Percentiles rank a stretch among this genome's conserved stretches.
phyloP scores from a whole-genome alignment of 2,888 invertebrate genomes.

The Argyresthia goedartella region DNA sequence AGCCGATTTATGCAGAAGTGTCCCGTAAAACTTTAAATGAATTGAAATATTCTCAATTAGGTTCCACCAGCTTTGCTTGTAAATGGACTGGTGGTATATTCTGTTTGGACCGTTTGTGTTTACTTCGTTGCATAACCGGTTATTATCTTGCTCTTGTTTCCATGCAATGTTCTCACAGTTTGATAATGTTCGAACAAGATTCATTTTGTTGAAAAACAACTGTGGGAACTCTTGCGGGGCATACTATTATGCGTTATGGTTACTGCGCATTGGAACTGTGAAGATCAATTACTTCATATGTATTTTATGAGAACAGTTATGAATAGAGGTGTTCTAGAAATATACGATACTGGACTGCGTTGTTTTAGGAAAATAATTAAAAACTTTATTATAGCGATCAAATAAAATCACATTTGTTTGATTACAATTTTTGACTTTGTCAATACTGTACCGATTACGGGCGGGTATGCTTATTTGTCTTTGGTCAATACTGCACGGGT shows the following conservation, averaged over 20 bases:
- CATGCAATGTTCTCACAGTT: constrained; percentile 37
- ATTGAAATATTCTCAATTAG: constrained; percentile 45
- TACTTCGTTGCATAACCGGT: constrained; percentile 45
- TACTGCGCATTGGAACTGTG: constrained; percentile 1
- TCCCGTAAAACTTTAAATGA: constrained; percentile 25
- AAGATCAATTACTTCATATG: constrained; percentile 1
- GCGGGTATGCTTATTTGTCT: too few species aligned
- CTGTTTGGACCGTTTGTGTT: constrained; percentile 13
- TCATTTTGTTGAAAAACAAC: constrained; percentile 29
- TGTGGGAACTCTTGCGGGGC: constrained; percentile 32
- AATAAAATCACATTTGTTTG: too few species aligned
- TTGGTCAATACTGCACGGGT: too few species aligned
- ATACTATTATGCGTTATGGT: constrained; percentile 4
- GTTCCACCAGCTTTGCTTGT: constrained; percentile 19
- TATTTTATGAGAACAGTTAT: constrained; percentile 2
- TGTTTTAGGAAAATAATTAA: too few species aligned
- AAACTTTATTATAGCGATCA: too few species aligned
- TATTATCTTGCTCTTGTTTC: constrained; percentile 47
- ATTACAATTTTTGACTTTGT: too few species aligned
- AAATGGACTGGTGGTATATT: constrained; percentile 12
- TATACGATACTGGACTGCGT: too few species aligned
- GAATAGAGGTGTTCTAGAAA: too few species aligned
- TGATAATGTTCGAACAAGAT: not conserved
- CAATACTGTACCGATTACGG: too few species aligned
- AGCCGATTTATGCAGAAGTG: too few species aligned